Evolutionary conservation across 2,888 invertebrate species (phyloP).

Genomic region (Xestia rhomboidea): DNA sequence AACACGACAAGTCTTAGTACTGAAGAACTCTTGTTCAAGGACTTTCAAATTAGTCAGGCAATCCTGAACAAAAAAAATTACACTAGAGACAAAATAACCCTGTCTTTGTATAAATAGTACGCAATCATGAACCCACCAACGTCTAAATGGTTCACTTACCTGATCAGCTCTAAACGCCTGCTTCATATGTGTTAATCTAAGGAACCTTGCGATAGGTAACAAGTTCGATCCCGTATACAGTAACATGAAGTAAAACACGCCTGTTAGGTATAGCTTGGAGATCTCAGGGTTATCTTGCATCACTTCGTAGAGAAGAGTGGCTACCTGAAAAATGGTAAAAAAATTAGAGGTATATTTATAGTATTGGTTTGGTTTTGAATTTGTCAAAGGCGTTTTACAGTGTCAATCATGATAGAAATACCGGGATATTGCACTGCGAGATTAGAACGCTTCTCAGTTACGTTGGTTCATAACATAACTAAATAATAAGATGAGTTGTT

Average conservation of each 20-base stretch:
- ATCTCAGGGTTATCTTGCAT: conserved; percentile 99
- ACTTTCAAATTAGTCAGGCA: background rate
- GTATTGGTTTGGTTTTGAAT: background rate
- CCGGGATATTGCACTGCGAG: background rate
- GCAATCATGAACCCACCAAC: background rate
- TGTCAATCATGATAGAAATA: background rate
- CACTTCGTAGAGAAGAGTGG: conserved; percentile 96
- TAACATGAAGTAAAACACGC: conserved; percentile 99
- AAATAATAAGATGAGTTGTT: background rate
- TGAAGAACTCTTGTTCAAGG: background rate
- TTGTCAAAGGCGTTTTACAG: conserved; percentile 16
- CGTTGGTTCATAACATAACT: background rate
- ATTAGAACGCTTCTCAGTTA: background rate
- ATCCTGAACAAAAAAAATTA: background rate
- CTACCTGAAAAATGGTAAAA: conserved; percentile 90
- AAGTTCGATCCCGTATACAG: conserved; percentile 99
- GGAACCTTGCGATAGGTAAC: conserved; percentile 97
- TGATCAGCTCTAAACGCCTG: conserved; percentile 98
- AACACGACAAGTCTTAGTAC: background rate
- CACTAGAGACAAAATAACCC: too few relatives aligned
- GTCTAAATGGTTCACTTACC: conserved; percentile 86
- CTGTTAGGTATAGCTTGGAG: conserved; percentile 97
- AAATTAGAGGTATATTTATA: background rate
- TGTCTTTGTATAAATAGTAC: background rate
- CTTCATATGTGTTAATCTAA: conserved; percentile 98